Base-by-base conservation (phyloP, 2,888 invertebrate genomes). In the Euclidia mi region DNA sequence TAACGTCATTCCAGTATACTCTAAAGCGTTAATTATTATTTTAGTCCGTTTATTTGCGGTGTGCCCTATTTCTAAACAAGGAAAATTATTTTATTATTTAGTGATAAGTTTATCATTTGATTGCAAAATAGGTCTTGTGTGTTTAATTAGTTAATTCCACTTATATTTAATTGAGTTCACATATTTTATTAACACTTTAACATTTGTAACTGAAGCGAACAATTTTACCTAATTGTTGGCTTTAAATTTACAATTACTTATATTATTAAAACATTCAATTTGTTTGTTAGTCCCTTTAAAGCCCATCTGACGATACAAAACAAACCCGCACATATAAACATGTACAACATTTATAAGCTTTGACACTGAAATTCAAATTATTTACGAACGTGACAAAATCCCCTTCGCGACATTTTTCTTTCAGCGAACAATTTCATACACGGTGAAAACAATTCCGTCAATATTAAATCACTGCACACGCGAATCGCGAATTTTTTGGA, bases 331-430 rank as follows among this genome's bases (percentile, higher is more conserved):
- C 72, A 76, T 71, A 73, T 71, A 82, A 62, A 83, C 82, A 83
- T 82, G 72, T 76, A 89, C 88, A 89, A 89, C 89, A 91, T 86
- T 81, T 75, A 87, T 56, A 85, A 90, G 90, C 90, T 87, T 81
- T 77, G 86, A 91, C 91, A 91, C 92, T 87, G 80, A 82, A 79
- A 80, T 79, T 88, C 73, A 79, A 80, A 85, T 76, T 73, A 78
- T 75, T 74, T 94, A 94, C 94, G 91, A 93, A 94, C 94, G 89
- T 92, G 88, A 81, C 78, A 73, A 74, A 84, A 85, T 80, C 78
- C 79, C 65, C 73, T 75, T 78, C 73, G 71, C 82, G 76, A 78
- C 86, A 84, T 88, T 81, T 83, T 83, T 76, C 73, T 73, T 66
- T 47, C 48, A 56, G 56, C 41, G 49, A 67, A 56, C 63, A 57